Evolutionary conservation across 1,140 invertebrate genomes (phyloP), one percentile per base, ranked within the genome.

Genomic region (Planococcus citri): DNA sequence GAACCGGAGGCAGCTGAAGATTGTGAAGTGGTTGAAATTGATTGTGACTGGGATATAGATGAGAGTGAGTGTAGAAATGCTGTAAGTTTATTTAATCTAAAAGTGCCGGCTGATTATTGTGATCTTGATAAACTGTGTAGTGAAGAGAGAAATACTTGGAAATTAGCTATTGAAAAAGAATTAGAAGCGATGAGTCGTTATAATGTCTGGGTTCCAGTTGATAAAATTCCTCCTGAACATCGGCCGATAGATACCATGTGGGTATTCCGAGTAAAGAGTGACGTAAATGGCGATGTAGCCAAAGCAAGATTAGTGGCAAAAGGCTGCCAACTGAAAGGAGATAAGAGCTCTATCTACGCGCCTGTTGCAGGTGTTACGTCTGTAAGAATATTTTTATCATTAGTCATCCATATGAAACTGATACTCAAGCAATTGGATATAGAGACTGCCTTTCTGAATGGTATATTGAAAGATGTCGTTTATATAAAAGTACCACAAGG

Each of bases 391-490:
- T 68, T 68, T 12, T 27, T 68, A 25, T 68, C 64, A 14, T 8
- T 68, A 10, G 64, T 24, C 6, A 24, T 9, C 14, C 17, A 68
- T 27, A 68, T 3, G 14, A 29, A 20, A 4, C 6, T 27, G 24
- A 27, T 20, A 4, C 4, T 61, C 6, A 20, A 61, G 24, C 24
- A 61, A 9, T 8, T 68, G 3, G 20, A 68, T 29, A 27, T 68
- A 8, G 27, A 68, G 20, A 68, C 64, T 24, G 64, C 64, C 14
- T 68, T 68, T 27, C 64, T 68, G 6, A 68, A 68, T 29, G 27
- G 64, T 22, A 24, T 6, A 25, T 27, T 68, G 24, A 20, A 68
- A 17, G 8, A 68, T 22, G 12, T 6, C 4, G 22, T 29, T 4
- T 27, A 27, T 20, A 24, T 68, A 8, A 8, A 25, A 12, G 4